These are phyloP conservation scores for Tupaia tana DNA, from an alignment of 2,113 vertebrate species.

Conservation along the genomic window DNA sequence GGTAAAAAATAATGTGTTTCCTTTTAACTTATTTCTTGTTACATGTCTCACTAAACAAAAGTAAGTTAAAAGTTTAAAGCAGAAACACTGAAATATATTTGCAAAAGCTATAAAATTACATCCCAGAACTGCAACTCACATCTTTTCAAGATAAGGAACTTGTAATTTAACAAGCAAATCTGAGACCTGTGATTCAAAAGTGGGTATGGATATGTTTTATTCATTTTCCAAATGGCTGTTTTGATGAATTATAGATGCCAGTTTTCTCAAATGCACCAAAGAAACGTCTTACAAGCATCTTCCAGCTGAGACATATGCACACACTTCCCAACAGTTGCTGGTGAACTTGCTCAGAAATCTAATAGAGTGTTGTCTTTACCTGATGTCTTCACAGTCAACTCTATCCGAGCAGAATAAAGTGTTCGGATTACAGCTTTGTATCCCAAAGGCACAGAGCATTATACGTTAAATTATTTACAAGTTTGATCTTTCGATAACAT, in stretches of 20 bases:
- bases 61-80: conserved; percentile 12
- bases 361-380: neutral
- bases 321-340: neutral
- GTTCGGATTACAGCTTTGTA: neutral
- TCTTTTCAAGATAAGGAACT: conserved; percentile 64
- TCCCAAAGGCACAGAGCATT: neutral
- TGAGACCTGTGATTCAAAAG: conserved; percentile 56
- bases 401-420: neutral
- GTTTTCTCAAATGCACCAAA: conserved; percentile 21
- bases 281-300: conserved; percentile 65
- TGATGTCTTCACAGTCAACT: neutral
- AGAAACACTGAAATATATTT: neutral
- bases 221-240: conserved; percentile 72
- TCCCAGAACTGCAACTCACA: neutral
- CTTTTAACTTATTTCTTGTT: conserved; percentile 7
- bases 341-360: neutral
- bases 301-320: neutral
- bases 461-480: neutral
- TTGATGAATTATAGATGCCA: conserved; percentile 78
- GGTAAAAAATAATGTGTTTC: neutral
- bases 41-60: neutral
- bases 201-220: conserved; percentile 66
- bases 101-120: conserved; percentile 57
- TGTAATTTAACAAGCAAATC: conserved; percentile 69
- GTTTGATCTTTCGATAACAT: conserved; percentile 19